Evolutionary conservation across 2,888 invertebrate genomes (phyloP).

Genomic region (Danaus chrysippus): DNA sequence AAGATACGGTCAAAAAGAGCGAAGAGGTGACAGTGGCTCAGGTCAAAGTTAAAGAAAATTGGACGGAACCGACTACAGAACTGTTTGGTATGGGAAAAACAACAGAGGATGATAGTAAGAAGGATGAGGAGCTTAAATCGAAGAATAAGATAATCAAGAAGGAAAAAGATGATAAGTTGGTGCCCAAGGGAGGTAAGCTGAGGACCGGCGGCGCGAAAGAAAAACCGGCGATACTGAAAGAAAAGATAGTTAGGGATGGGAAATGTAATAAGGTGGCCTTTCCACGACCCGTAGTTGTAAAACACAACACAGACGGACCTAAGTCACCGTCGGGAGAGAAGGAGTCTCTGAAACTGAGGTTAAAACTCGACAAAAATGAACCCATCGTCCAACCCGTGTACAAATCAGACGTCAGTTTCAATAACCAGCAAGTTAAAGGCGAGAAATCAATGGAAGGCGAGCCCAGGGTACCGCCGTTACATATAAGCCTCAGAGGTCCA

Average conservation of each 20-base stretch:
- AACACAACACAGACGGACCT: conserved; percentile 51
- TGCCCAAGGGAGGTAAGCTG: conserved; percentile 67
- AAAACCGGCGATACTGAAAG: conserved; percentile 62
- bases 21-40: conserved; percentile 74
- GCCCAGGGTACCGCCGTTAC: conserved; percentile 91
- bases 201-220: conserved; percentile 60
- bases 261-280: conserved; percentile 67
- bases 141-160: conserved; percentile 43
- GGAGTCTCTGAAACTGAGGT: conserved; percentile 89
- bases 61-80: conserved; percentile 67
- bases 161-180: conserved; percentile 54
- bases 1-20: conserved; percentile 77
- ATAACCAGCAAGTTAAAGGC: conserved; percentile 74
- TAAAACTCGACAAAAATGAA: conserved; percentile 91
- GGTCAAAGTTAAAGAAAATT: conserved; percentile 54
- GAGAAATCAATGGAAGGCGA: conserved; percentile 80
- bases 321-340: conserved; percentile 67
- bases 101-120: conserved; percentile 48
- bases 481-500: conserved; percentile 90
- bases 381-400: conserved; percentile 87
- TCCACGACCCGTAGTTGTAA: conserved; percentile 51
- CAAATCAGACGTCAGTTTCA: conserved; percentile 88
- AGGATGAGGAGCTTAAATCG: conserved; percentile 44
- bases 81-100: conserved; percentile 79
- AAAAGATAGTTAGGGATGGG: conserved; percentile 63